A percentile compares a stretch with the other conserved stretches of the same genome.
These are phyloP conservation scores for Tenualosa ilisha DNA, from an alignment of 2,797 vertebrate genomes.

Conservation along the genomic window DNA sequence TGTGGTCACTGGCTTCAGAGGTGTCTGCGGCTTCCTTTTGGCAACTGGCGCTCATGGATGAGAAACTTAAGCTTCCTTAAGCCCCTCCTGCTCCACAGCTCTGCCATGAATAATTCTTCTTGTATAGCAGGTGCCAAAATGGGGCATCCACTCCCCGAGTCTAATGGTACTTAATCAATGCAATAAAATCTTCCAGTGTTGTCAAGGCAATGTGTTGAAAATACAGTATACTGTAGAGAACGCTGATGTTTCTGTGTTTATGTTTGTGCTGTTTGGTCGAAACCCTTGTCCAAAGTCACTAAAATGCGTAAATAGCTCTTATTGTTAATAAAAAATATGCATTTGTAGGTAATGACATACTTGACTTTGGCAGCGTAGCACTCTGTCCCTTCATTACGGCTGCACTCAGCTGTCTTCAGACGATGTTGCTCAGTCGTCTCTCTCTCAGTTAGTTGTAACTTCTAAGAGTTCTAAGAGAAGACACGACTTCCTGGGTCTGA, in stretches of 20 bases:
- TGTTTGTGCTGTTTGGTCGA: too few relatives aligned
- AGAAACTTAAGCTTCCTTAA: not conserved
- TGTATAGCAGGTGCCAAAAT: constrained; percentile 6
- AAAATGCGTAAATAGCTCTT: too few relatives aligned
- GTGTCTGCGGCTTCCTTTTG: not conserved
- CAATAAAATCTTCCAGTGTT: not conserved
- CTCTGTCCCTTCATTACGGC: too few relatives aligned
- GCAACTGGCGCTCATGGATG: not conserved
- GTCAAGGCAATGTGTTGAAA: not conserved
- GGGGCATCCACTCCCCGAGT: not conserved
- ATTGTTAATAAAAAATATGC: too few relatives aligned
- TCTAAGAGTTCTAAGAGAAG: not conserved
- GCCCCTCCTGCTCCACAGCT: not conserved
- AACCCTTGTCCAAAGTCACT: too few relatives aligned
- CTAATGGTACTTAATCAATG: not conserved
- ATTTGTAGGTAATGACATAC: not conserved
- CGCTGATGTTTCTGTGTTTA: too few relatives aligned
- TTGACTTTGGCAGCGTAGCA: not conserved
- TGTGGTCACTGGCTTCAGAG: not conserved
- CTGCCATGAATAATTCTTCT: not conserved
- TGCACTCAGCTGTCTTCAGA: not conserved
- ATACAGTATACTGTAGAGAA: not conserved
- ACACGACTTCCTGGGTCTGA: not conserved
- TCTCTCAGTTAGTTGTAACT: not conserved
- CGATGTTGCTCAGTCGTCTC: not conserved